Base-by-base conservation (phyloP, 2,888 invertebrate genomes). In the Lacanobia oleracea region DNA sequence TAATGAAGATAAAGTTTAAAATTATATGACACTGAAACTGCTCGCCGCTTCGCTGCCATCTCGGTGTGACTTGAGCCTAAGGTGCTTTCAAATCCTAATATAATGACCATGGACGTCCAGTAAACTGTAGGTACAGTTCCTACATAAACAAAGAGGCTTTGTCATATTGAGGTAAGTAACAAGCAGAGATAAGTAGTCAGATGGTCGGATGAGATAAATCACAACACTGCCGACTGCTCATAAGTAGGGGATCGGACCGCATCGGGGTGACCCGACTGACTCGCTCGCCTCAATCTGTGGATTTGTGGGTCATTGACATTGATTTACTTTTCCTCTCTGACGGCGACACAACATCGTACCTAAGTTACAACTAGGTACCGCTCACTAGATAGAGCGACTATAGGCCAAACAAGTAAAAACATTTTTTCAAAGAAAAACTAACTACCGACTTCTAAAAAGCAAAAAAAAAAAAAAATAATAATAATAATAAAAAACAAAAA, bases 251-350 rank as follows among this genome's bases (percentile, higher is more conserved):
- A 72, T 60, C 45, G 14, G 65, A 40, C 16, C 60, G 16, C 10
- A 27, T 66, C 60, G 48, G 50, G 79, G 67, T 80, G 18, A 69
- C 63, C 66, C 21, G 54, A n/a, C n/a, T n/a, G n/a, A n/a, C 12
- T 75, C 54, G 54, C 12, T 75, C 54, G 50, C 43, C 66, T 60
- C 54, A 48, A 60, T 51, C 45, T 43, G 33, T 48, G 7, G 21
- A 54, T 43, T 43, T 27, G 43, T 51, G 48, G 80, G 70, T 70
- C 77, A 75, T n/a, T 75, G 78, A 65, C 70, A 67, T 53, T 23
- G 60, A 48, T 66, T 63, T 21, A 65, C 56, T 65, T 63, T 67
- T 62, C 56, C 54, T 60, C 18, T 59, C 7, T n/a, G 48, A 33
- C 14, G 14, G 7, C 23, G 50, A 10, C 48, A 40, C 12, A 18